These are phyloP conservation scores for Ormyrus nitidulus DNA, from an alignment of 2,888 invertebrate genomes.

Conservation along the genomic window DNA sequence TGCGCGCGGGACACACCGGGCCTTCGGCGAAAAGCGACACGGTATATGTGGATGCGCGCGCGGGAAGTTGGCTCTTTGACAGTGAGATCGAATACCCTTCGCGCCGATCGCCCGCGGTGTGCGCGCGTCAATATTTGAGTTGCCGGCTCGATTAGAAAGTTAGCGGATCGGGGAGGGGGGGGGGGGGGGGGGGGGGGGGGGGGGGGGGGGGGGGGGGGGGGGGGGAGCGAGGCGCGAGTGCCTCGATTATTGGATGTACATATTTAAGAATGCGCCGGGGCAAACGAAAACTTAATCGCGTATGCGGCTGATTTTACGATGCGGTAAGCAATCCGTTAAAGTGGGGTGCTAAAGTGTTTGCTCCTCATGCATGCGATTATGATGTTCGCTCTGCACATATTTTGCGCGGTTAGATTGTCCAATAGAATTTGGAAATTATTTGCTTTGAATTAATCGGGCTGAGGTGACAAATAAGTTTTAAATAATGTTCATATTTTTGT, in stretches of 20 bases:
- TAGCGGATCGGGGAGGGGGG: constrained; percentile 11
- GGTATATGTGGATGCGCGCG: background rate
- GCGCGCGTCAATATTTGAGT: constrained; percentile 36
- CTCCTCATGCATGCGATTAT: no score
- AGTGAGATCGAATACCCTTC: background rate
- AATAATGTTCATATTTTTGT: no score
- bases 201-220: no score
- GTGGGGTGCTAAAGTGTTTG: no score
- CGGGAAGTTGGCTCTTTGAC: constrained; percentile 28
- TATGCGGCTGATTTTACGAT: background rate
- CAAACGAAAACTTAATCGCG: constrained; percentile 12
- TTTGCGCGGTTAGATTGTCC: no score
- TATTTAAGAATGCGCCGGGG: background rate
- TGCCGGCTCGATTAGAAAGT: constrained; percentile 38
- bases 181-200: no score
- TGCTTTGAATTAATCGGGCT: no score
- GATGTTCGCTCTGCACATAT: no score
- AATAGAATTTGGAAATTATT: no score
- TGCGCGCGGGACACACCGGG: background rate
- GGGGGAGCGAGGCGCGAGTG: no score
- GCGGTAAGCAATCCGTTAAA: no score
- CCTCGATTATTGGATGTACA: background rate
- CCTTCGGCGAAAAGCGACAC: background rate
- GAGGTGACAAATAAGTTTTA: no score
- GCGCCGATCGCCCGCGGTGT: background rate